These are phyloP conservation scores for Antheraea mylitta DNA, from an alignment of 1,140 invertebrate species.

Conservation along the genomic window DNA sequence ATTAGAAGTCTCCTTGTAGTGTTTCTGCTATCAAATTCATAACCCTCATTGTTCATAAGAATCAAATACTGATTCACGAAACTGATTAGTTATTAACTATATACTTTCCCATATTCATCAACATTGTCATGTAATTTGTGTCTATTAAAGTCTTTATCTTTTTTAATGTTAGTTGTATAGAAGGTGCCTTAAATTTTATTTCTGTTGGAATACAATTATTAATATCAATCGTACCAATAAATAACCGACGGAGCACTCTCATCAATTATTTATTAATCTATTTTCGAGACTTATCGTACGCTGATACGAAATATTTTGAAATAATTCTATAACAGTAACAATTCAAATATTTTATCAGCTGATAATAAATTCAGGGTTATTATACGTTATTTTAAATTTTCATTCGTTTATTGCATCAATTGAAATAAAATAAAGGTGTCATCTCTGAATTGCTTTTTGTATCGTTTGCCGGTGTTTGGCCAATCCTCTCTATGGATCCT, in stretches of 20 bases:
- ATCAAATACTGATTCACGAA: not conserved
- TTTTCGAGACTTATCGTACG: not conserved
- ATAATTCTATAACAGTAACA: not conserved
- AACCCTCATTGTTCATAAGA: not conserved
- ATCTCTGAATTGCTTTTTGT: slow-evolving; percentile 46
- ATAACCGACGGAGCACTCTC: not conserved
- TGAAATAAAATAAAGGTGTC: slow-evolving; percentile 37
- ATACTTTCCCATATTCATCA: not conserved
- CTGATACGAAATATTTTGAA: not conserved
- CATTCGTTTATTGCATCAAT: not conserved
- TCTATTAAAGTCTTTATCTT: too few species aligned
- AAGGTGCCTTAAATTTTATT: not conserved
- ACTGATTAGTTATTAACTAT: not conserved
- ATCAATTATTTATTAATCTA: slow-evolving; percentile 4
- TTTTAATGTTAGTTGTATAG: too few species aligned
- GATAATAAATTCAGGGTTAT: not conserved
- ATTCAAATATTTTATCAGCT: not conserved
- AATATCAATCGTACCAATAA: not conserved
- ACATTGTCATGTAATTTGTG: not conserved
- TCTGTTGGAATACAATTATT: not conserved
- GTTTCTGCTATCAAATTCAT: not conserved
- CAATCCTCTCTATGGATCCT: slow-evolving; percentile 72
- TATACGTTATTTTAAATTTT: not conserved
- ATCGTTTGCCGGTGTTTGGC: slow-evolving; percentile 57
- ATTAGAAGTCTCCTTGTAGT: not conserved